Evolutionary conservation across 2,113 vertebrate species (phyloP).

Genomic region (Pardalotus punctatus): DNA sequence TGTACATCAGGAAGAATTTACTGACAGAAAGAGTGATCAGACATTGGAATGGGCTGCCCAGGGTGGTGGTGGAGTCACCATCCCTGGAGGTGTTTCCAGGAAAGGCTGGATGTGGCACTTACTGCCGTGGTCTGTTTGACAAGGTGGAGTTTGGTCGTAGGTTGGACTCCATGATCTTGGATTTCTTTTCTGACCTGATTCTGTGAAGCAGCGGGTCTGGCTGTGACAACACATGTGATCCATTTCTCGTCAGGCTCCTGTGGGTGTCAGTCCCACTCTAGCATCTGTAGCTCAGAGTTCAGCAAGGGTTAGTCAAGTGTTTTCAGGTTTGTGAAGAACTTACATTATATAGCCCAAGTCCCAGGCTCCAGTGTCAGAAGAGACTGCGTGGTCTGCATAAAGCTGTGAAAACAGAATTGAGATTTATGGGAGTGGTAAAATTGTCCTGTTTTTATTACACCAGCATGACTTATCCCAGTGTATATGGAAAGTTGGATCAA

Average conservation of each 20-base stretch:
- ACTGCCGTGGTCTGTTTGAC: not conserved
- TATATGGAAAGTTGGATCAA: not conserved
- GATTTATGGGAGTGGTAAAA: not conserved
- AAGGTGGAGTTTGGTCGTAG: not conserved
- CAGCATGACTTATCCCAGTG: not conserved
- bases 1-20: not conserved
- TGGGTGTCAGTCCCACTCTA: not conserved
- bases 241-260: fast-evolving
- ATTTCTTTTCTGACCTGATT: not conserved
- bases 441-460: not conserved
- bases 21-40: not conserved
- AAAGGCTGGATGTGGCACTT: not conserved
- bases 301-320: not conserved
- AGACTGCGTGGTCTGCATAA: not conserved
- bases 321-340: not conserved
- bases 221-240: fast-evolving
- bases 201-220: not conserved
- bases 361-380: not conserved
- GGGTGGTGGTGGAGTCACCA: not conserved
- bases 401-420: not conserved
- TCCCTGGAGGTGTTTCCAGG: not conserved
- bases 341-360: not conserved
- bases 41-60: not conserved
- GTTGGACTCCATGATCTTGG: not conserved
- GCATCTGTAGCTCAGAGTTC: not conserved